phyloP scores from a whole-genome alignment of 1,140 invertebrate species.

The Zaprionus ornatus region DNA sequence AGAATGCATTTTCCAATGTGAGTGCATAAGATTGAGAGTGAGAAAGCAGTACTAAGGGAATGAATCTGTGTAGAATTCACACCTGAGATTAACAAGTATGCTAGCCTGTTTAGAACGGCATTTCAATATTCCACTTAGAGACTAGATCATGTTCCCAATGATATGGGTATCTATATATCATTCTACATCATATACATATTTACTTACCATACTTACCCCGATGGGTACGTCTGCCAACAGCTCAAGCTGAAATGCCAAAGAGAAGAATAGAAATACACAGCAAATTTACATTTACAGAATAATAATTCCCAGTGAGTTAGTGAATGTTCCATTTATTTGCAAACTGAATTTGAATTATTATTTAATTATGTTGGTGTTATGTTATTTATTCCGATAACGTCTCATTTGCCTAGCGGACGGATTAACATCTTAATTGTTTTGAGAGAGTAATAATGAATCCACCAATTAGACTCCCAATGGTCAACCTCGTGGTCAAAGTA shows the following conservation, averaged over 20 bases:
- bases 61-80: no score
- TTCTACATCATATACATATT: no score
- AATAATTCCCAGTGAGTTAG: neutral
- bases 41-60: no score
- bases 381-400: neutral
- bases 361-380: neutral
- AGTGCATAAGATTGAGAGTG: no score
- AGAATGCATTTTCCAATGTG: no score
- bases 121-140: no score
- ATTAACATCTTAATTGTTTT: neutral
- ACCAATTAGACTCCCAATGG: neutral
- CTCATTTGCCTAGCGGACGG: neutral
- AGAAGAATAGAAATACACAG: neutral
- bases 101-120: no score
- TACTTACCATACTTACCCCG: neutral
- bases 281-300: neutral
- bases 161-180: no score
- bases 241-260: neutral
- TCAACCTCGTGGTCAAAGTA: neutral
- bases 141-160: no score
- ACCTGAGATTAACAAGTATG: no score
- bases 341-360: neutral
- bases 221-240: neutral
- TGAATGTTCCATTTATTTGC: neutral
- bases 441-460: rapidly evolving